Percentiles rank a stretch among this genome's conserved stretches.
Evolutionary conservation across 2,797 vertebrate genomes (phyloP).

Genomic region (Pipistrellus nathusii): DNA sequence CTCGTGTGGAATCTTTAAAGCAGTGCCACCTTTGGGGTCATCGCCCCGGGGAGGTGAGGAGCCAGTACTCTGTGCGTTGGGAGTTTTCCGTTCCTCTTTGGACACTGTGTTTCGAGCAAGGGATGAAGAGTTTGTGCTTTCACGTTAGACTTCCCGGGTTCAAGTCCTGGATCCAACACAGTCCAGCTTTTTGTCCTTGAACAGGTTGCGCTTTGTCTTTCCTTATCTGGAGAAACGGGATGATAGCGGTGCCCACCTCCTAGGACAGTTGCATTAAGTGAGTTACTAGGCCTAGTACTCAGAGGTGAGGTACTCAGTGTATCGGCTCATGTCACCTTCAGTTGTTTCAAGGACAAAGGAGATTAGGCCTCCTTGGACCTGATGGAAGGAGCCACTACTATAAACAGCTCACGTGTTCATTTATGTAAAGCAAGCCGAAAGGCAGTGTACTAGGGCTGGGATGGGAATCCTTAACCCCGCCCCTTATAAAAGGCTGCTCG

Average conservation of each 20-base stretch:
- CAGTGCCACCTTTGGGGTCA: not conserved
- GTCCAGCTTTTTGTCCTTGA: not conserved
- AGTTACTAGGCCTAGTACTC: not conserved
- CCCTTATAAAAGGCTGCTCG: slow-evolving; percentile 57
- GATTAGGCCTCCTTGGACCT: not conserved
- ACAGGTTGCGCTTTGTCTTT: not conserved
- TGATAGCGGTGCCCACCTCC: not conserved
- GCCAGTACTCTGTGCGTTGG: not conserved
- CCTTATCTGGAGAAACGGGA: not conserved
- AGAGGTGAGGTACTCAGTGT: not conserved
- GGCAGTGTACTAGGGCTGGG: not conserved
- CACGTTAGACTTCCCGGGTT: not conserved
- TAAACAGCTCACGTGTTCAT: not conserved
- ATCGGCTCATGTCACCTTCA: not conserved
- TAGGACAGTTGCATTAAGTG: not conserved
- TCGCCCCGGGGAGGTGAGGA: not conserved
- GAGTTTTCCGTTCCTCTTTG: not conserved
- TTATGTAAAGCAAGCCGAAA: slow-evolving; percentile 35
- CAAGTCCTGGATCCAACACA: not conserved
- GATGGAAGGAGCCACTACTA: not conserved
- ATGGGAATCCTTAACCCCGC: slow-evolving; percentile 58
- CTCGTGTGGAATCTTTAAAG: not conserved
- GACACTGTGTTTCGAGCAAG: not conserved
- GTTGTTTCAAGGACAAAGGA: not conserved
- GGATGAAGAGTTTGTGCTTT: not conserved